Percentiles rank a stretch among this genome's conserved stretches.
Evolutionary conservation across 2,797 vertebrate species (phyloP).

Genomic region (Anguilla anguilla): DNA sequence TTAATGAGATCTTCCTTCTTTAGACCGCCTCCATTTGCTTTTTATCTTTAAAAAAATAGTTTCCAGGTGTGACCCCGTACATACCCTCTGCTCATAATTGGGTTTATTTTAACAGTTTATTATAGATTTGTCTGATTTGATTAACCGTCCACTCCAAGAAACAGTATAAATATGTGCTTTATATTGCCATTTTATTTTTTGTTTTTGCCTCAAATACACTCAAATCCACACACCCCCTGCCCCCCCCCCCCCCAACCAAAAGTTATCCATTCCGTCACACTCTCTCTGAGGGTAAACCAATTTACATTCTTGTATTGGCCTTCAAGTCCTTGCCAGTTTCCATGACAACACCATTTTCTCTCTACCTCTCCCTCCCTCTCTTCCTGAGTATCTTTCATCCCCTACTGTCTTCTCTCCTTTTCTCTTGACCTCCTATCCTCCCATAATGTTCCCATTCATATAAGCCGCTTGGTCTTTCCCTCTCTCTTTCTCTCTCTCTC

Average conservation of each 20-base stretch:
- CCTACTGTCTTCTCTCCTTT: slow-evolving; percentile 27
- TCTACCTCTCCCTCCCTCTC: slow-evolving; percentile 63
- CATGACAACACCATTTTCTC: slow-evolving; percentile 91
- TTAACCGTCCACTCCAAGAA: not conserved
- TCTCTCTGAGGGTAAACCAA: slow-evolving; percentile 77
- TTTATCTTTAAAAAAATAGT: not conserved
- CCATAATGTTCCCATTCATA: slow-evolving; percentile 44
- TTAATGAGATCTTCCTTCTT: slow-evolving; percentile 18
- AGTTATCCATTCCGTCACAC: slow-evolving; percentile 65
- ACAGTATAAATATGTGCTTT: not conserved
- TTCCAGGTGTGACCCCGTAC: not conserved
- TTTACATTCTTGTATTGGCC: slow-evolving; percentile 86
- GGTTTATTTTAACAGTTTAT: not conserved
- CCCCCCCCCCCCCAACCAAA: slow-evolving; percentile 45
- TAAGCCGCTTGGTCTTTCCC: slow-evolving; percentile 50
- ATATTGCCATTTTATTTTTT: slow-evolving; percentile 28
- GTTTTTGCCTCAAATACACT: slow-evolving; percentile 29
- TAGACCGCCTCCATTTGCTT: not conserved
- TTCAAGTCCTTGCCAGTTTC: slow-evolving; percentile 85
- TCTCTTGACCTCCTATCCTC: slow-evolving; percentile 54
- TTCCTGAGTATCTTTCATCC: slow-evolving; percentile 29
- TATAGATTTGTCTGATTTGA: not conserved
- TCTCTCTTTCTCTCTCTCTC: slow-evolving; percentile 36
- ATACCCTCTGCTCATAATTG: not conserved
- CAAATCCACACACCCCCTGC: not conserved